Evolutionary conservation across 1,140 invertebrate species (phyloP), one percentile per base, ranked within the genome.

Genomic region (Neelides sp.): DNA sequence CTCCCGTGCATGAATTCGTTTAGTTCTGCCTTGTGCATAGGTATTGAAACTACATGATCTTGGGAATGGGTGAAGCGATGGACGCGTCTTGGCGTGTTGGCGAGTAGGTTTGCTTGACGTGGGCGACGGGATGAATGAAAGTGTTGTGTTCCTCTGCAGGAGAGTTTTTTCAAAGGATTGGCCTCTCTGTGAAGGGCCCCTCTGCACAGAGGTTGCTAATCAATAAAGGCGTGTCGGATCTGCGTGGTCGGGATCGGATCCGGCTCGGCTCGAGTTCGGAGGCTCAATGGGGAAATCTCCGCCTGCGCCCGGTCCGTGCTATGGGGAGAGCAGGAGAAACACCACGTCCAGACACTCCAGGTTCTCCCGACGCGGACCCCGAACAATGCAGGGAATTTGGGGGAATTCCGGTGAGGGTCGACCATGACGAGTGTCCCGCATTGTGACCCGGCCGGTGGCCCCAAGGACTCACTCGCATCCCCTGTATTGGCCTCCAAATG

Each of bases 151-250:
- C 5, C 17, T 24, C 5, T 43, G 41, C 41, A n/a, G n/a, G n/a
- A n/a, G n/a, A n/a, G n/a, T n/a, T n/a, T n/a, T n/a, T n/a, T n/a
- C n/a, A n/a, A n/a, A n/a, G n/a, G n/a, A n/a, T n/a, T n/a, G n/a
- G n/a, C n/a, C n/a, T n/a, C n/a, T n/a, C n/a, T n/a, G n/a, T n/a
- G n/a, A n/a, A n/a, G n/a, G n/a, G n/a, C n/a, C n/a, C n/a, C n/a
- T n/a, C n/a, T n/a, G n/a, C n/a, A n/a, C n/a, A n/a, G n/a, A 43
- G 12, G 5, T 43, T 10, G 8, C n/a, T n/a, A 10, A 52, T 52
- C 50, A 43, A 52, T 52, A 52, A 45, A 52, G 50, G 50, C 50
- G 50, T 52, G 50, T 45, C 50, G n/a, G 50, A 52, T 50, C 37
- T 41, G 50, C 40, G 50, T 32, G 17, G 32, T 37, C 50, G 23